phyloP scores from a whole-genome alignment of 1,140 invertebrate species.

The Heterodera carotae region DNA sequence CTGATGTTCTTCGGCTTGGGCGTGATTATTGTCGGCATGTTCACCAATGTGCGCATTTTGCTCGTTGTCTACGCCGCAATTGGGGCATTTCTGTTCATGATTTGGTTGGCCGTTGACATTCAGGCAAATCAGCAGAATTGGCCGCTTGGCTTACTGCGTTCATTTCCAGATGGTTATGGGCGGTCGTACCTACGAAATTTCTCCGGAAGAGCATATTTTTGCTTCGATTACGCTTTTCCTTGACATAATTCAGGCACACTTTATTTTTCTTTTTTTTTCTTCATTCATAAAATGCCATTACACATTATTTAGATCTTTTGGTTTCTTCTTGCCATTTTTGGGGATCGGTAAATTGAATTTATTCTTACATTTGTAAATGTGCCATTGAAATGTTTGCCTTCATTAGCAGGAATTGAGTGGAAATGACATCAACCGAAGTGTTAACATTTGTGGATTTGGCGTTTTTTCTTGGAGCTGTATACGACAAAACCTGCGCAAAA shows the following conservation, averaged over 20 bases:
- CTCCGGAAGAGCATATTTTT: slow-evolving; percentile 74
- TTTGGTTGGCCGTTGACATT: slow-evolving; percentile 73
- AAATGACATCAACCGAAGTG: too few species aligned
- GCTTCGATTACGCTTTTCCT: slow-evolving; percentile 71
- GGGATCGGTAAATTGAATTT: slow-evolving; percentile 35
- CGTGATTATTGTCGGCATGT: slow-evolving; percentile 21
- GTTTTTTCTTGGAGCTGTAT: too few species aligned
- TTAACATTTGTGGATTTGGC: too few species aligned
- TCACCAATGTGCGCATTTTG: slow-evolving; percentile 43
- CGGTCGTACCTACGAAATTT: slow-evolving; percentile 71
- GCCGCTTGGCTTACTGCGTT: not conserved
- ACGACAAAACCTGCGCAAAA: too few species aligned
- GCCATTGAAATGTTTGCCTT: too few species aligned
- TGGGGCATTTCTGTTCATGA: slow-evolving; percentile 61
- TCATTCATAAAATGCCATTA: too few species aligned
- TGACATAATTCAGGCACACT: slow-evolving; percentile 58
- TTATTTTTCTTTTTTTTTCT: not conserved
- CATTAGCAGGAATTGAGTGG: too few species aligned
- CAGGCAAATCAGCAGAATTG: slow-evolving; percentile 65
- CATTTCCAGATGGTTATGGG: slow-evolving; percentile 71
- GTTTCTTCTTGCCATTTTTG: slow-evolving; percentile 53
- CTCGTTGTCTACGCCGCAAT: slow-evolving; percentile 58
- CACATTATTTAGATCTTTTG: slow-evolving; percentile 58
- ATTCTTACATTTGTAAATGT: too few species aligned
- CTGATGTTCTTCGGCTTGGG: slow-evolving; percentile 59